These are phyloP conservation scores for Antennarius striatus DNA, from an alignment of 2,113 vertebrate genomes.

Conservation along the genomic window DNA sequence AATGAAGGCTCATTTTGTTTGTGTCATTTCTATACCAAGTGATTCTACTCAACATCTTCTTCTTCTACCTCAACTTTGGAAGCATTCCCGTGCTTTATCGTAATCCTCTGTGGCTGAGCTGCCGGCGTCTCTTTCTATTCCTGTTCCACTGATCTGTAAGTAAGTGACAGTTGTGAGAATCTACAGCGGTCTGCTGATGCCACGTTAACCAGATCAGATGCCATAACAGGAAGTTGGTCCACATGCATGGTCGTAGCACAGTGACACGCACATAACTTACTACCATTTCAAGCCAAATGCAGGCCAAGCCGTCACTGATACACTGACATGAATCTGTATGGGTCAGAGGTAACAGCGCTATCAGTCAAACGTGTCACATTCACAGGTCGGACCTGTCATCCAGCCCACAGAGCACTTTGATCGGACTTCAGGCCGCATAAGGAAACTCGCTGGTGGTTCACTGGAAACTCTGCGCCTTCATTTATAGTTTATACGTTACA, in stretches of 20 bases:
- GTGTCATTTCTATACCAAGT: conserved; percentile 13
- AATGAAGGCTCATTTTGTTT: not conserved
- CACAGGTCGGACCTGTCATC: conserved; percentile 36
- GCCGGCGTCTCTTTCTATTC: conserved; percentile 40
- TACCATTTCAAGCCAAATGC: conserved; percentile 53
- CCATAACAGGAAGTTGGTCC: conserved; percentile 66
- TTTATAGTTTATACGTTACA: conserved; percentile 21
- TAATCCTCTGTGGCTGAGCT: conserved; percentile 1
- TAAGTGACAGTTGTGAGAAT: conserved; percentile 46
- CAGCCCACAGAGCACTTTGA: conserved; percentile 17
- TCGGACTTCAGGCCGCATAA: not conserved
- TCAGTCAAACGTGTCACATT: conserved; percentile 47
- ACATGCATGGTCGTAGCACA: conserved; percentile 33
- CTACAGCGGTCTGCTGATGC: conserved; percentile 44
- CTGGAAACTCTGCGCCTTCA: not conserved
- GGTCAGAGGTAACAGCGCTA: conserved; percentile 64
- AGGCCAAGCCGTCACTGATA: conserved; percentile 63
- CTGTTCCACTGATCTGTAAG: conserved; percentile 29
- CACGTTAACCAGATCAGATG: conserved; percentile 68
- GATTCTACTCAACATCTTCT: conserved; percentile 25
- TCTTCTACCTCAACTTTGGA: not conserved
- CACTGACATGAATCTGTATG: conserved; percentile 58
- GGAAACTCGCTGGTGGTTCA: conserved; percentile 11
- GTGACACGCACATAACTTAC: conserved; percentile 58
- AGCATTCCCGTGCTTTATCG: not conserved